Evolutionary conservation across 2,888 invertebrate genomes (phyloP).

Genomic region (Drosophila anomelani): DNA sequence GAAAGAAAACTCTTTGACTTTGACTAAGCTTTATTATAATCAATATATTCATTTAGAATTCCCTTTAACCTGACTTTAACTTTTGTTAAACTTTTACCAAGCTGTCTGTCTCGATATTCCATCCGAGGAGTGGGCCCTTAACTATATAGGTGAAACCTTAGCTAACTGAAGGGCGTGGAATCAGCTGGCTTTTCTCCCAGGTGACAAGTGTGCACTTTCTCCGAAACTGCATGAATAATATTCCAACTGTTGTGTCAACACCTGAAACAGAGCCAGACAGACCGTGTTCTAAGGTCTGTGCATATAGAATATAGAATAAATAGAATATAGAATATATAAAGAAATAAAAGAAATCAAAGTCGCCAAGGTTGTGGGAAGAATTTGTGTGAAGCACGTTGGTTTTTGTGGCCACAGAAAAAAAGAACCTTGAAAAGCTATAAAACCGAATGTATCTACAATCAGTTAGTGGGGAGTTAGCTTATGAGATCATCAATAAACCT

Average conservation of each 20-base stretch:
- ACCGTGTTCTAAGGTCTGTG: constrained; percentile 5
- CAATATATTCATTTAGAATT: constrained; percentile 3
- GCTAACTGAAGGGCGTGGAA: constrained; percentile 8
- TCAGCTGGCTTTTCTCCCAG: constrained; percentile 35
- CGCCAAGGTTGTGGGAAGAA: constrained; percentile 53
- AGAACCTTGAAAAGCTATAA: constrained; percentile 40
- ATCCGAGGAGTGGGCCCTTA: background rate
- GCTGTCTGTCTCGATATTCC: background rate
- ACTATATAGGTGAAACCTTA: constrained; percentile 2
- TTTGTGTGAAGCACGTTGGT: constrained; percentile 30
- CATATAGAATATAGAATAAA: constrained; percentile 12
- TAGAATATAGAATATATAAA: background rate
- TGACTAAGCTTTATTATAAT: background rate
- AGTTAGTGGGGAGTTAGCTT: background rate
- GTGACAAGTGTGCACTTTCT: constrained; percentile 64
- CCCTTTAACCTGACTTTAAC: background rate
- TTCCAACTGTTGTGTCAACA: constrained; percentile 21
- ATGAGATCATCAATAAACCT: background rate
- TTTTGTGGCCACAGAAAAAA: constrained; percentile 23
- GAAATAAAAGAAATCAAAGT: constrained; percentile 16
- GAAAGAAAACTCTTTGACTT: background rate
- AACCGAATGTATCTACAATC: constrained; percentile 22
- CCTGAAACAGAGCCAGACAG: constrained; percentile 1
- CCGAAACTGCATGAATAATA: constrained; percentile 67
- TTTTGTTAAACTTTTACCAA: background rate